phyloP scores from a whole-genome alignment of 2,888 invertebrate species.

The Carcina quercana region DNA sequence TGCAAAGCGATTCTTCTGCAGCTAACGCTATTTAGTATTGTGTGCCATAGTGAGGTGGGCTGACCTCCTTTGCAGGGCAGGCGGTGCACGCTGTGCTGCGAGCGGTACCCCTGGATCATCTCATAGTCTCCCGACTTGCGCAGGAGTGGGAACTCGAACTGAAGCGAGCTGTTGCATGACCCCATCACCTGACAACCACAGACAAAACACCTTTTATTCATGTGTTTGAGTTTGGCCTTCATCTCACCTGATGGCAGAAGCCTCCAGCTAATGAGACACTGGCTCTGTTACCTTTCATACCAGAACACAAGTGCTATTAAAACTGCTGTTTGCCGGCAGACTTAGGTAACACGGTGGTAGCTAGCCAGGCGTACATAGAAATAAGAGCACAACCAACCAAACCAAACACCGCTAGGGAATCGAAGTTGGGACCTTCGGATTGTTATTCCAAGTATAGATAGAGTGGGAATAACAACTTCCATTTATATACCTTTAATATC shows the following conservation, averaged over 20 bases:
- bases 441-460: not conserved
- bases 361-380: no score
- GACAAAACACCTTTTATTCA: no score
- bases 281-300: no score
- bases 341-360: no score
- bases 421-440: not conserved
- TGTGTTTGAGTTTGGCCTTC: no score
- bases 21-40: not conserved
- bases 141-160: slow-evolving; percentile 80
- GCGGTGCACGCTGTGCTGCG: slow-evolving; percentile 84
- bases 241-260: no score
- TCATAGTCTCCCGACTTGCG: slow-evolving; percentile 81
- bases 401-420: no score
- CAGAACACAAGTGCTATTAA: no score
- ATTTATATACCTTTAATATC: slow-evolving; percentile 64
- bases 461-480: not conserved
- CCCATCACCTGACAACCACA: slow-evolving; percentile 74
- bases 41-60: not conserved
- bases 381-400: no score
- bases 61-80: slow-evolving; percentile 81
- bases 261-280: no score
- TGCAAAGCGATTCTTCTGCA: no score
- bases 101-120: slow-evolving; percentile 80
- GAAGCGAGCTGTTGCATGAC: slow-evolving; percentile 79
- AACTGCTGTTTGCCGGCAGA: no score